A percentile compares a stretch with the other conserved stretches of the same genome.
phyloP scores from a whole-genome alignment of 2,797 vertebrate species.

The Myotis planiceps region DNA sequence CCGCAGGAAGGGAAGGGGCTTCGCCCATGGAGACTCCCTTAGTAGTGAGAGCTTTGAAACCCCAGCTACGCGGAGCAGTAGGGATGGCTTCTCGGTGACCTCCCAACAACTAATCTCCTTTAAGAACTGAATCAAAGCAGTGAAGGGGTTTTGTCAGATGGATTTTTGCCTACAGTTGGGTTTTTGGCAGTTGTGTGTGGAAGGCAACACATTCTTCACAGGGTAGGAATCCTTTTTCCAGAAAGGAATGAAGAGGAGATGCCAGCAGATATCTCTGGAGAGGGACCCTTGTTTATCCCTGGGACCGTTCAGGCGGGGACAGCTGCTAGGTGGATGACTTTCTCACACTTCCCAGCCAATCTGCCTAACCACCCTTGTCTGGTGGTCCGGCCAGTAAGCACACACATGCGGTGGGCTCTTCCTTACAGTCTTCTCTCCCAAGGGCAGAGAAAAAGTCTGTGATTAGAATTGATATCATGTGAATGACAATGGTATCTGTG shows the following conservation, averaged over 20 bases:
- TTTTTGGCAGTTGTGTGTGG: constrained; percentile 68
- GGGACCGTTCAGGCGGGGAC: constrained; percentile 36
- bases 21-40: constrained; percentile 53
- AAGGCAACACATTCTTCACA: constrained; percentile 60
- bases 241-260: constrained; percentile 69
- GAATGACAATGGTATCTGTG: not conserved
- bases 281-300: constrained; percentile 56
- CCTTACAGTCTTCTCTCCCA: not conserved
- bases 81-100: constrained; percentile 69
- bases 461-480: not conserved
- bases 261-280: constrained; percentile 71
- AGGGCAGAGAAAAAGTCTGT: not conserved
- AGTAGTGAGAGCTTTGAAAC: constrained; percentile 68
- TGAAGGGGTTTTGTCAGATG: constrained; percentile 65
- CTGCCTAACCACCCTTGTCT: not conserved
- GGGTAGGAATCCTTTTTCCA: not conserved
- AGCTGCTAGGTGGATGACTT: constrained; percentile 64
- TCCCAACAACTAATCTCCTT: constrained; percentile 73
- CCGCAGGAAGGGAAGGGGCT: constrained; percentile 51
- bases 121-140: constrained; percentile 78
- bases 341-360: constrained; percentile 69
- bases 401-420: no score
- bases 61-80: constrained; percentile 29
- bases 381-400: not conserved
- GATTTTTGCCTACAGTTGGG: constrained; percentile 73